Conservation (phyloP, 2,113 vertebrate genomes). For the Calyptommatus sinebrachiatus region DNA sequence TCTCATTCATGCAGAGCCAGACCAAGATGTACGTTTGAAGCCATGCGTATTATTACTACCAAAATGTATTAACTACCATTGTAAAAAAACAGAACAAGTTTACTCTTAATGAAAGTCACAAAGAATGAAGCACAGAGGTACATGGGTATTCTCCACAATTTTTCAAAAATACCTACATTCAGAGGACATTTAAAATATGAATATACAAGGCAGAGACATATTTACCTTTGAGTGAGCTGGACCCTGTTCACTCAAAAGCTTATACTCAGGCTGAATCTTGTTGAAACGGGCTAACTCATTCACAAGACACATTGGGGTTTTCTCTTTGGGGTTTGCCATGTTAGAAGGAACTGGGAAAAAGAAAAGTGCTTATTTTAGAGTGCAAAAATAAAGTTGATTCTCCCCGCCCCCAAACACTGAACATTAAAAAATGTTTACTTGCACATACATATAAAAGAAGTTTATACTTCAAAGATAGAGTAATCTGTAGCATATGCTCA, state of each 20-base stretch:
- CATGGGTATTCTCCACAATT: not conserved
- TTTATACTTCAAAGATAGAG: not conserved
- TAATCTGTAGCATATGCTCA: not conserved
- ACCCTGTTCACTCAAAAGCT: slow-evolving; percentile 91
- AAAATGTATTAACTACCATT: too few relatives aligned
- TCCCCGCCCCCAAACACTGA: not conserved
- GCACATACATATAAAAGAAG: not conserved
- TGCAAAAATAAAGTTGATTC: slow-evolving; percentile 4
- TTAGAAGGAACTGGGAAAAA: slow-evolving; percentile 84
- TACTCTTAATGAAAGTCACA: too few relatives aligned
- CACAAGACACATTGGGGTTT: slow-evolving; percentile 97
- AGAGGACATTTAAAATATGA: not conserved
- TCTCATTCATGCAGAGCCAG: not conserved
- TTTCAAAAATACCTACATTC: not conserved
- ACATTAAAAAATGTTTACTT: not conserved
- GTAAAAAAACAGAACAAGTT: too few relatives aligned
- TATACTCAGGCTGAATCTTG: slow-evolving; percentile 93
- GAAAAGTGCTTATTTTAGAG: slow-evolving; percentile 13
- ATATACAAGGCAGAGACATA: slow-evolving; percentile 10
- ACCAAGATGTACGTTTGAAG: not conserved
- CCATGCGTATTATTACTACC: too few relatives aligned
- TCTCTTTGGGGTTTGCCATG: slow-evolving; percentile 99
- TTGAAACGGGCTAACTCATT: slow-evolving; percentile 98
- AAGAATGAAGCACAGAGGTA: not conserved
- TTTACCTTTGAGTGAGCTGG: slow-evolving; percentile 92